Percentiles rank a stretch among this genome's conserved stretches.
phyloP scores from a whole-genome alignment of 2,888 invertebrate species.

The Noctua pronuba region DNA sequence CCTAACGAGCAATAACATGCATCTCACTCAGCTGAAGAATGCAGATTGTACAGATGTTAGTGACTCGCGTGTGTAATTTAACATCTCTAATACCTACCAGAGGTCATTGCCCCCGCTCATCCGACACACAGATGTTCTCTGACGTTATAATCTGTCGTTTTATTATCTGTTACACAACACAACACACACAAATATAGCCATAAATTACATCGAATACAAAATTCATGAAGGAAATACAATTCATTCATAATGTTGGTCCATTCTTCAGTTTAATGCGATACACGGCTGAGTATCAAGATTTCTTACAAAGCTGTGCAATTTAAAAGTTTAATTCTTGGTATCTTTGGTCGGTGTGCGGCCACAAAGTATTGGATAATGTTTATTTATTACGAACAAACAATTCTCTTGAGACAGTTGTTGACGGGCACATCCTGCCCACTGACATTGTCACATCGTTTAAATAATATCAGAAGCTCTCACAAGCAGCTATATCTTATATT shows the following conservation, averaged over 20 bases:
- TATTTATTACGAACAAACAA: constrained; percentile 76
- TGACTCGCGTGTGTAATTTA: constrained; percentile 55
- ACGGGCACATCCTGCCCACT: constrained; percentile 76
- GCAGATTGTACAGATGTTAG: constrained; percentile 65
- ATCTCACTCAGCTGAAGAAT: constrained; percentile 45
- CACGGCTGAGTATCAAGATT: constrained; percentile 60
- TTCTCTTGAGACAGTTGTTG: constrained; percentile 70
- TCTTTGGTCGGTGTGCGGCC: constrained; percentile 58
- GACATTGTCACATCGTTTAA: constrained; percentile 65
- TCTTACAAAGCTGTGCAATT: constrained; percentile 72
- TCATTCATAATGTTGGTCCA: constrained; percentile 75
- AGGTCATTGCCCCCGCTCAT: constrained; percentile 73
- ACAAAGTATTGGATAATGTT: constrained; percentile 77
- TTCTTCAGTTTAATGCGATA: constrained; percentile 72
- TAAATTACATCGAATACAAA: constrained; percentile 63
- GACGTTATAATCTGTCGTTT: constrained; percentile 70
- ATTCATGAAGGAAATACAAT: constrained; percentile 67
- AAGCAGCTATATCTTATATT: constrained; percentile 49
- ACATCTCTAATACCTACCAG: constrained; percentile 65
- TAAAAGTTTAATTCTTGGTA: constrained; percentile 74
- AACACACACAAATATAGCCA: constrained; percentile 52
- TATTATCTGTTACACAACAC: constrained; percentile 55
- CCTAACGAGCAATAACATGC: constrained; percentile 37
- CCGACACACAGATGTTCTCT: constrained; percentile 73
- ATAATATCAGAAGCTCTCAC: constrained; percentile 58